These are phyloP conservation scores for Candidula unifasciata DNA, from an alignment of 2,888 invertebrate species.

Conservation along the genomic window DNA sequence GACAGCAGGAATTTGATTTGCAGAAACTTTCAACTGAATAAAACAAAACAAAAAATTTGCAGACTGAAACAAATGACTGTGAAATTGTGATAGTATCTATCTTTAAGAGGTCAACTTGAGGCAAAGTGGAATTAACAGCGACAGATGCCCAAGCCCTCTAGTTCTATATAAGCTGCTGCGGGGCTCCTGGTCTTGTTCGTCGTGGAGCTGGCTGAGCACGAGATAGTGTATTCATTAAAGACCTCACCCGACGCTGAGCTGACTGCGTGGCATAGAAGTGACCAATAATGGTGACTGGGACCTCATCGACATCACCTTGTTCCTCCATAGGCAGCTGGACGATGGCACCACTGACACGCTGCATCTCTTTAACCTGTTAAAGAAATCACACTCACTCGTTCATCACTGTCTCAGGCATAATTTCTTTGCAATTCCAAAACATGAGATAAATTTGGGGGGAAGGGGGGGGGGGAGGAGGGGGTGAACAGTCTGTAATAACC, in stretches of 20 bases:
- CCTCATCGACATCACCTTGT: slow-evolving; percentile 81
- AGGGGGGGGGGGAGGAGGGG: no score
- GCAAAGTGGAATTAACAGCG: slow-evolving; percentile 32
- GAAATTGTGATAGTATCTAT: no score
- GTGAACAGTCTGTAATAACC: no score
- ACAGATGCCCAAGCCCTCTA: slow-evolving; percentile 43
- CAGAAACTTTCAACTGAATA: slow-evolving; percentile 1
- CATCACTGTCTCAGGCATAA: no score
- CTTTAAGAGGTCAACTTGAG: background rate
- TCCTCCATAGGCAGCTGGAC: slow-evolving; percentile 79
- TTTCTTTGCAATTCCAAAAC: no score
- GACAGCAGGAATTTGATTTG: slow-evolving; percentile 53
- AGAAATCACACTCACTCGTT: background rate
- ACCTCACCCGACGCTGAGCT: slow-evolving; percentile 70
- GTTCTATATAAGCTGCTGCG: slow-evolving; percentile 46
- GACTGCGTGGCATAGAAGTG: slow-evolving; percentile 74
- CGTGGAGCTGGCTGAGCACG: slow-evolving; percentile 58
- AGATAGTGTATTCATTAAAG: slow-evolving; percentile 62
- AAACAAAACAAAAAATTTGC: slow-evolving; percentile 2
- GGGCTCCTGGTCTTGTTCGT: slow-evolving; percentile 54
- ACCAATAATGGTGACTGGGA: slow-evolving; percentile 72
- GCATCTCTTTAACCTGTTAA: slow-evolving; percentile 84
- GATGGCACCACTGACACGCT: slow-evolving; percentile 93
- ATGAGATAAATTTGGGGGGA: no score
- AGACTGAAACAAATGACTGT: slow-evolving; percentile 29